phyloP scores from a whole-genome alignment of 2,113 vertebrate species.

The Megalops atlanticus region DNA sequence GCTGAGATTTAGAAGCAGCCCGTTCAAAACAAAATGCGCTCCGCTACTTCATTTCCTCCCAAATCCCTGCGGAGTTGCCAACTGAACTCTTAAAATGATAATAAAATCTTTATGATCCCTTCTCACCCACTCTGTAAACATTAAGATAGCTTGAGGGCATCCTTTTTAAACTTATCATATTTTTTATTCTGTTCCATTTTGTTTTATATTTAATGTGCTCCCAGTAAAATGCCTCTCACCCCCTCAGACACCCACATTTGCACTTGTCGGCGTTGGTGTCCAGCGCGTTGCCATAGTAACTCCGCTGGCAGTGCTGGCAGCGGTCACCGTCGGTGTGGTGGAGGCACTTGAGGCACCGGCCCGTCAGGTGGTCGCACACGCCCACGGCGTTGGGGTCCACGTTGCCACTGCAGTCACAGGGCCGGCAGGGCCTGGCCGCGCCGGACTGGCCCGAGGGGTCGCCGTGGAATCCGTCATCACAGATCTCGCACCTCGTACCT shows the following conservation, averaged over 20 bases:
- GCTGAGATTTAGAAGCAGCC: conserved; percentile 15
- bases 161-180: background rate
- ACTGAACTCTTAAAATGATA: conserved; percentile 11
- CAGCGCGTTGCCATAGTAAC: conserved; percentile 81
- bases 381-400: conserved; percentile 84
- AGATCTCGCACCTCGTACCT: conserved; percentile 87
- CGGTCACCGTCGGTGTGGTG: conserved; percentile 75
- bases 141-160: conserved; percentile 3
- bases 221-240: background rate
- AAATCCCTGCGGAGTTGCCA: background rate
- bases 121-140: conserved; percentile 10
- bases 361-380: conserved; percentile 78
- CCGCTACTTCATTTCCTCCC: background rate
- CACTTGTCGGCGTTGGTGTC: conserved; percentile 66
- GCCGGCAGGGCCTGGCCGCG: conserved; percentile 62
- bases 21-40: conserved; percentile 12
- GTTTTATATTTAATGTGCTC: background rate
- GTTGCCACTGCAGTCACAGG: conserved; percentile 82
- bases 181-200: background rate
- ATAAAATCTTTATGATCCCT: background rate
- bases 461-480: conserved; percentile 87
- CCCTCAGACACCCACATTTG: conserved; percentile 67
- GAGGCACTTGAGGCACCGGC: conserved; percentile 84
- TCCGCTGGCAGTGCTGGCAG: conserved; percentile 76
- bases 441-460: conserved; percentile 82